Base-by-base conservation (phyloP, 2,888 invertebrate species). In the Dorcus parallelipipedus region DNA sequence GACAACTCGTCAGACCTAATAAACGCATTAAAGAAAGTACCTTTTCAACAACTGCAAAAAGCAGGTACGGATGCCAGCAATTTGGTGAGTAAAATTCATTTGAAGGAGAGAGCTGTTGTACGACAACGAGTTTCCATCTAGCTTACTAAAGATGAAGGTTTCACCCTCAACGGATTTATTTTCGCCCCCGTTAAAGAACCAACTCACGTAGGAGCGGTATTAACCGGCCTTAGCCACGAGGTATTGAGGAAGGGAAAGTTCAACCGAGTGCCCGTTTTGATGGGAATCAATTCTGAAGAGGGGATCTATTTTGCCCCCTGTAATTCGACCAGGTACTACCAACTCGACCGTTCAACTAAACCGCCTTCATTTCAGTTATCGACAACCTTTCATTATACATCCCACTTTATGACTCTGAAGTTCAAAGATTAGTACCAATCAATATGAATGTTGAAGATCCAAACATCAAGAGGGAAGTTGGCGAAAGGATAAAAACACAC, bases 21-120 rank as follows among this genome's bases (percentile, higher is more conserved):
- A 6, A 55, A 66, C 23, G 57, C 57, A 20, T 54, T 70, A 20
- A 63, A 60, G 58, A 58, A 54, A 54, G 45, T 70, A 4, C 60
- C 67, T 47, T 47, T 47, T 14, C 52, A 17, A 23, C 39, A 39
- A 40, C n/a, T 55, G 5, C 40, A 45, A 23, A 14, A 17, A 20
- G 20, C 45, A 14, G 45, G 47, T 38, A 14, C 38, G 7, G 38
- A 45, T 17, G 45, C 23, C n/a, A 47, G 38, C 6, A 7, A 42
- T 47, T 38, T 47, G 51, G 51, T 51, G 6, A 10, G 14, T 26
- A 33, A 10, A 8, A 10, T 17, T 48, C 17, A 3, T 10, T 10
- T 17, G 6, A n/a, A 26, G 3, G 1, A 20, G 26, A 10, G 4
- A 20, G 10, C n/a, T 17, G n/a, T 5, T 47, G 4, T 4, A 26